phyloP scores from a whole-genome alignment of 2,888 invertebrate species.

The Xylophagus ater region DNA sequence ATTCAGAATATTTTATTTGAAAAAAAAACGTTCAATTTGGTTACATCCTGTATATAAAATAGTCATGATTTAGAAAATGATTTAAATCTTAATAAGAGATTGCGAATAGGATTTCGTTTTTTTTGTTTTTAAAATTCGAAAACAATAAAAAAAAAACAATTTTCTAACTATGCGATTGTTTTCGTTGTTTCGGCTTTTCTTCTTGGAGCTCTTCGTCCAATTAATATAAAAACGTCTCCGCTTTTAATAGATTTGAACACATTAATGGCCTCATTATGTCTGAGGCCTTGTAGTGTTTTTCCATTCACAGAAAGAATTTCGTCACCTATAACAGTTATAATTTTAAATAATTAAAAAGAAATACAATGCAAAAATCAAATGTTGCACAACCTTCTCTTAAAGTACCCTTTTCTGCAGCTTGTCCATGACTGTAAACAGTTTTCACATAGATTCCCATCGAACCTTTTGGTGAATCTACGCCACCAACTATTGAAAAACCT shows the following conservation, averaged over 20 bases:
- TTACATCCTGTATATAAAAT: no score
- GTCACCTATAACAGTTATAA: slow-evolving; percentile 50
- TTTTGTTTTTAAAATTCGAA: no score
- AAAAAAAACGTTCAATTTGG: no score
- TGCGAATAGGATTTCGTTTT: no score
- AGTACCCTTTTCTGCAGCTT: slow-evolving; percentile 68
- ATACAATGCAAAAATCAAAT: not conserved
- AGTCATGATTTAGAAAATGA: no score
- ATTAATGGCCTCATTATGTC: slow-evolving; percentile 66
- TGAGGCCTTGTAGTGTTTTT: slow-evolving; percentile 62
- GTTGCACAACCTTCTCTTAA: slow-evolving; percentile 66
- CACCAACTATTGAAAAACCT: slow-evolving; percentile 84
- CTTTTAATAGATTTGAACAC: slow-evolving; percentile 68
- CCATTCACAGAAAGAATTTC: slow-evolving; percentile 72
- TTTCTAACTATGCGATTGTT: no score
- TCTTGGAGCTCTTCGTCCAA: slow-evolving; percentile 52
- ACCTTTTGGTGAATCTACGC: slow-evolving; percentile 72
- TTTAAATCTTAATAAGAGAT: no score
- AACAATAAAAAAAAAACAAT: no score
- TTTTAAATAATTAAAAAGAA: not conserved
- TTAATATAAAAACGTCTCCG: slow-evolving; percentile 62
- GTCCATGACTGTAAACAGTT: slow-evolving; percentile 74
- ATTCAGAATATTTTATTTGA: no score
- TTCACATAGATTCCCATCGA: slow-evolving; percentile 83
- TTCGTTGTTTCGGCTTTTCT: no score